These are phyloP conservation scores for Agrotis segetum DNA, from an alignment of 2,888 invertebrate species.

Conservation along the genomic window DNA sequence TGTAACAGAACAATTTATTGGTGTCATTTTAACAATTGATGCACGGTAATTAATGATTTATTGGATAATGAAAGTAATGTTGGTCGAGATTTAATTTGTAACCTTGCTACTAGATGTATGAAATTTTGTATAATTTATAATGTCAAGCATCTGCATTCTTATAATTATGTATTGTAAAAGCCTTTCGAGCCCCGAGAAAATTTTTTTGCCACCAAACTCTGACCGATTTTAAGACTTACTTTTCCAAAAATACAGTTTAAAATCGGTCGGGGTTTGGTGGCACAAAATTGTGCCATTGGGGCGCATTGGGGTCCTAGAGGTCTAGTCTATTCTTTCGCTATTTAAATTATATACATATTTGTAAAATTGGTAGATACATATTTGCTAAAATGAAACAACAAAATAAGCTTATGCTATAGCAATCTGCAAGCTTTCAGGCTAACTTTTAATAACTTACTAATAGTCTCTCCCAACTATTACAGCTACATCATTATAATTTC, in stretches of 20 bases:
- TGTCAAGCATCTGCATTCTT: not conserved
- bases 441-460: not conserved
- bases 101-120: not conserved
- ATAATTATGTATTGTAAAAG: not conserved
- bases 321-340: not conserved
- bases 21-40: conserved; percentile 65
- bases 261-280: no score
- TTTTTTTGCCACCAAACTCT: no score
- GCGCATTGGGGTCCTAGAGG: no score
- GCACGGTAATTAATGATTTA: conserved; percentile 56
- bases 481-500: no score
- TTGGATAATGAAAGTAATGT: not conserved
- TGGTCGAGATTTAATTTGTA: not conserved
- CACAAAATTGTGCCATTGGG: no score
- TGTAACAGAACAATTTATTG: conserved; percentile 68
- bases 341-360: not conserved
- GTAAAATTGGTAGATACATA: not conserved
- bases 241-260: no score
- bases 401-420: no score
- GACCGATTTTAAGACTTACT: no score
- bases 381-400: no score
- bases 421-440: no score
- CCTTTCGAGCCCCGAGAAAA: no score
- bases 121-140: conserved; percentile 9
- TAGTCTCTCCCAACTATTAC: not conserved